Base-by-base conservation (phyloP, 2,113 vertebrate species). In the Gorsachius goisagi region DNA sequence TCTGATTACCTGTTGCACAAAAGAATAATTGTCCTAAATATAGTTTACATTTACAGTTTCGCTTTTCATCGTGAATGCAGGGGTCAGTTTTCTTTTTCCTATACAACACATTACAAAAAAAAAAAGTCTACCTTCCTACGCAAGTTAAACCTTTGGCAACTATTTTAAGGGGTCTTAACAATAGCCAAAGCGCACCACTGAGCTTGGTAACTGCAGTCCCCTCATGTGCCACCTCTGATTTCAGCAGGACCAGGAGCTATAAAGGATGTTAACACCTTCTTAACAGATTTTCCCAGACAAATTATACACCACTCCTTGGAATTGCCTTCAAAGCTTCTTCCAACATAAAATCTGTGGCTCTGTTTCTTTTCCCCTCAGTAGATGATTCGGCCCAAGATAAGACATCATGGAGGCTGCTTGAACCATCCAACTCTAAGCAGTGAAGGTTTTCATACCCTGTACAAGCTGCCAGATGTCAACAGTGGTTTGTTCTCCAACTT, bases 61-160 rank as follows among this genome's bases (percentile, higher is more conserved):
- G 35, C 23, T 26, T 80, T 72, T 32, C 41, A 6, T 41, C 22
- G 10, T 5, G 3, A 85, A 60, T 22, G 33, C 0, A 0, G 11
- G 9, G 18, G 18, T n/a, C 44, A 13, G 30, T 44, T 67, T 73
- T 85, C 26, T 81, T 87, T 63, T 71, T 39, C 37, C 52, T 60
- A 1, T 9, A 27, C 16, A 26, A 10, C 32, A 9, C 22, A 15
- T 45, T 39, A 44, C 53, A 83, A 15, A 15, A 63, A 50, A 52
- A 66, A 37, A 33, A 72, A n/a, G 16, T 13, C 28, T 26, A 5
- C 52, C 15, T 69, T 80, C 59, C 50, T 53, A 27, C 27, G 37
- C 0, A 1, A 56, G 11, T 35, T 39, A 87, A 89, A 85, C n/a
- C 44, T 72, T 56, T 60, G 59, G 44, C 64, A 56, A 52, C 12